These are phyloP conservation scores for Carcinoscorpius rotundicauda DNA, from an alignment of 1,140 invertebrate genomes.

Conservation along the genomic window DNA sequence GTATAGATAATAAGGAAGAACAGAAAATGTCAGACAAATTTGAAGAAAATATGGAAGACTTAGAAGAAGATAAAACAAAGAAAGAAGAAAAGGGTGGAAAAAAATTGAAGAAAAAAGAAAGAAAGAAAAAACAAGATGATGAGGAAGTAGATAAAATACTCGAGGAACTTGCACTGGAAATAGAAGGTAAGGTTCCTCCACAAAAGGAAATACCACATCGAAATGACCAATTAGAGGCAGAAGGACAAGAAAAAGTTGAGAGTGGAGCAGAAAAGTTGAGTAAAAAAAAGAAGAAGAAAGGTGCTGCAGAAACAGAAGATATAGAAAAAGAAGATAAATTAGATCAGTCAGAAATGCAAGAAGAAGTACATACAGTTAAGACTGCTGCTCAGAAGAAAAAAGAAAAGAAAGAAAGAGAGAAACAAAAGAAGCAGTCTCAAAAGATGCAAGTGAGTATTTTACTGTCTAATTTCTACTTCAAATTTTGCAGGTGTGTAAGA, in stretches of 20 bases:
- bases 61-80: slow-evolving; percentile 21
- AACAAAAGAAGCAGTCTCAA: slow-evolving; percentile 48
- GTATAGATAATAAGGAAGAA: slow-evolving; percentile 10
- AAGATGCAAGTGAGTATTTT: slow-evolving; percentile 9
- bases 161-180: slow-evolving; percentile 17
- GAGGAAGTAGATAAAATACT: slow-evolving; percentile 14
- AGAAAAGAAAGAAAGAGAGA: slow-evolving; percentile 73
- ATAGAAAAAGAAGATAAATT: slow-evolving; percentile 11
- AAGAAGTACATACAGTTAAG: slow-evolving; percentile 51
- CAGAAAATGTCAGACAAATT: slow-evolving; percentile 11
- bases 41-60: slow-evolving; percentile 12
- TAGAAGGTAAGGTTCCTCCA: slow-evolving; percentile 7
- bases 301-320: slow-evolving; percentile 4
- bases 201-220: slow-evolving; percentile 2
- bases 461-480: no score
- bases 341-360: slow-evolving; percentile 30
- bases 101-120: slow-evolving; percentile 19
- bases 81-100: slow-evolving; percentile 16
- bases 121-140: slow-evolving; percentile 15
- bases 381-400: slow-evolving; percentile 66
- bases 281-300: slow-evolving; percentile 10
- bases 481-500: no score
- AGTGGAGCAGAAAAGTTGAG: neutral
- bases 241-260: neutral
- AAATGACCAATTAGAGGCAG: neutral